phyloP scores from a whole-genome alignment of 37 sponge, comb jelly and placozoan species.

The Theonella swinhoei region DNA sequence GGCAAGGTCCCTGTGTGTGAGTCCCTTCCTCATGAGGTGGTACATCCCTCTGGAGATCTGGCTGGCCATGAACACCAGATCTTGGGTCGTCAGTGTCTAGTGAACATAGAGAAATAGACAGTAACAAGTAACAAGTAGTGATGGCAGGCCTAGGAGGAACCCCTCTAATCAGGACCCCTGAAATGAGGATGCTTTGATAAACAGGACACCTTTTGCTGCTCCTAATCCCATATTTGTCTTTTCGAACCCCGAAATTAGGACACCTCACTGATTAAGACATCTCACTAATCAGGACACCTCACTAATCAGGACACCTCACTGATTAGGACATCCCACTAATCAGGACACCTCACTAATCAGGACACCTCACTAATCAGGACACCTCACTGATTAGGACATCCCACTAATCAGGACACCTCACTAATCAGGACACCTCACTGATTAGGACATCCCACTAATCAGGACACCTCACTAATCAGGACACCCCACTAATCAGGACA shows the following conservation, averaged over 20 bases:
- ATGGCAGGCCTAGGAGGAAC: too few species aligned
- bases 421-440: too few species aligned
- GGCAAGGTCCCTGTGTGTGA: constrained; percentile 80
- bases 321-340: not conserved
- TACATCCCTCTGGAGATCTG: constrained; percentile 90
- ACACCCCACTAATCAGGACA: not conserved
- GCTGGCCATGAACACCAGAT: constrained; percentile 70
- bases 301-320: not conserved
- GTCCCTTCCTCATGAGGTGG: constrained; percentile 70
- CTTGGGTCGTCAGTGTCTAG: constrained; percentile 63
- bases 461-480: constrained; percentile 4
- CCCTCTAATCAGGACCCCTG: too few species aligned
- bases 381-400: not conserved
- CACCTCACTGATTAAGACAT: not conserved
- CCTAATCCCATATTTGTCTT: too few species aligned
- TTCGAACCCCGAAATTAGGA: not conserved
- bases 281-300: not conserved
- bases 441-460: too few species aligned
- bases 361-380: too few species aligned
- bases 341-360: not conserved
- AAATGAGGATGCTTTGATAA: not conserved
- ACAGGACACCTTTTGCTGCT: too few species aligned
- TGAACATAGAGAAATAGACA: not conserved
- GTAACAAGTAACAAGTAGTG: not conserved
- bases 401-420: not conserved